Conservation (phyloP, 2,113 vertebrate genomes). For the Bufo bufo region DNA sequence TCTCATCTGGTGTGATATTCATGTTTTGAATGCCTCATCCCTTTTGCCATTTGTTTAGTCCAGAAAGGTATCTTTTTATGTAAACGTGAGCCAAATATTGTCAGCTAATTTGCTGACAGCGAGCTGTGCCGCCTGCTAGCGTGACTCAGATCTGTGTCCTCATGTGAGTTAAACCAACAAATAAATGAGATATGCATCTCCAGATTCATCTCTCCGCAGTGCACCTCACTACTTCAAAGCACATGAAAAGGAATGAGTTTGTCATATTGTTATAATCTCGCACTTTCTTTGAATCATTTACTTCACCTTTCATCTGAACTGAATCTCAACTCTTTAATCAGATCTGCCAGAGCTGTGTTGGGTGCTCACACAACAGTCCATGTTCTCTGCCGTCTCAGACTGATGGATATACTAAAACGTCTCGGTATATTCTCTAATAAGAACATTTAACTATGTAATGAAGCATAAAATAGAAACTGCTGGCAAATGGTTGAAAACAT, state of each 20-base stretch:
- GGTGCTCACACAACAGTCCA: background rate
- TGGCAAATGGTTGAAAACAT: no score
- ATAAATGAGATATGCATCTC: slow-evolving; percentile 30
- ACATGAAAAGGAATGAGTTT: slow-evolving; percentile 14
- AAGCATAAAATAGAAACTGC: no score
- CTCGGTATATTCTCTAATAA: background rate
- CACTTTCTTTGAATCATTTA: slow-evolving; percentile 34
- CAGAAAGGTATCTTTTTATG: slow-evolving; percentile 50
- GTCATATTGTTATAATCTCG: slow-evolving; percentile 11
- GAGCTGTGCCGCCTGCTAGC: slow-evolving; percentile 26
- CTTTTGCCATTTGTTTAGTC: slow-evolving; percentile 47
- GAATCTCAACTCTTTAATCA: slow-evolving; percentile 10
- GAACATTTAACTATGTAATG: no score
- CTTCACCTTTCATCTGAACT: slow-evolving; percentile 10
- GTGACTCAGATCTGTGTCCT: slow-evolving; percentile 46
- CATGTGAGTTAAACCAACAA: slow-evolving; percentile 38
- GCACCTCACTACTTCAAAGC: slow-evolving; percentile 12
- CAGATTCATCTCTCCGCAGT: slow-evolving; percentile 4
- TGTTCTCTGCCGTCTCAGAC: background rate
- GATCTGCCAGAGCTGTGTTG: background rate
- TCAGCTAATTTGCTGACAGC: slow-evolving; percentile 44
- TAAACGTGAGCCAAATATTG: slow-evolving; percentile 52
- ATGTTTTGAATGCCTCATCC: slow-evolving; percentile 20
- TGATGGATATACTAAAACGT: background rate
- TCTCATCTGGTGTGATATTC: slow-evolving; percentile 43